Conservation (phyloP, 2,888 invertebrate species). For the Drosophila nigritarsus region DNA sequence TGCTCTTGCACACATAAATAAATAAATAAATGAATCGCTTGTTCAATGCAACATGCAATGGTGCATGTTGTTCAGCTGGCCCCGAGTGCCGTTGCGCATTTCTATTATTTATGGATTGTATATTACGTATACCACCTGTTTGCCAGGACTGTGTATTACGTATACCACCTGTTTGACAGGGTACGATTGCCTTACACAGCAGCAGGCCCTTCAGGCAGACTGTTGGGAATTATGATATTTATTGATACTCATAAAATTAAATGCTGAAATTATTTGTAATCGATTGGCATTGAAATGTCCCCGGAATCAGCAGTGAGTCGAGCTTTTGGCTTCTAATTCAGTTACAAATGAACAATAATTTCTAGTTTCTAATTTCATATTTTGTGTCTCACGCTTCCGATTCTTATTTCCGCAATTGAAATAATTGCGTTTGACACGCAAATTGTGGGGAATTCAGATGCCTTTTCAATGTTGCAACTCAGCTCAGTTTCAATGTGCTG, state of each 20-base stretch:
- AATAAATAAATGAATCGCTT: conserved; percentile 30
- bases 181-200: not conserved
- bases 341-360: not conserved
- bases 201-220: too few relatives aligned
- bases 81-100: conserved; percentile 38
- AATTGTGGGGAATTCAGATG: conserved; percentile 4
- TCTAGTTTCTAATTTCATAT: conserved; percentile 15
- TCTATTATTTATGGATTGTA: conserved; percentile 69
- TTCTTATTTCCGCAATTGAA: conserved; percentile 54
- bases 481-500: conserved; percentile 7
- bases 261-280: conserved; percentile 41
- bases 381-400: conserved; percentile 32
- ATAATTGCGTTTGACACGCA: conserved; percentile 49
- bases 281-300: conserved; percentile 17
- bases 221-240: conserved; percentile 20
- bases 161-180: conserved; percentile 57
- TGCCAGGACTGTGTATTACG: conserved; percentile 48
- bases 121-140: conserved; percentile 66
- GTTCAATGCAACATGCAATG: conserved; percentile 39
- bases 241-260: conserved; percentile 12
- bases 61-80: conserved; percentile 37
- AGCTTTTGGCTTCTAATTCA: conserved; percentile 4
- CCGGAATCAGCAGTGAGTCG: not conserved
- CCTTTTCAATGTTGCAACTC: conserved; percentile 7
- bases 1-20: not conserved